Evolutionary conservation across 1,140 invertebrate species (phyloP), one percentile per base, ranked within the genome.

Genomic region (Drosophila pallidifrons): DNA sequence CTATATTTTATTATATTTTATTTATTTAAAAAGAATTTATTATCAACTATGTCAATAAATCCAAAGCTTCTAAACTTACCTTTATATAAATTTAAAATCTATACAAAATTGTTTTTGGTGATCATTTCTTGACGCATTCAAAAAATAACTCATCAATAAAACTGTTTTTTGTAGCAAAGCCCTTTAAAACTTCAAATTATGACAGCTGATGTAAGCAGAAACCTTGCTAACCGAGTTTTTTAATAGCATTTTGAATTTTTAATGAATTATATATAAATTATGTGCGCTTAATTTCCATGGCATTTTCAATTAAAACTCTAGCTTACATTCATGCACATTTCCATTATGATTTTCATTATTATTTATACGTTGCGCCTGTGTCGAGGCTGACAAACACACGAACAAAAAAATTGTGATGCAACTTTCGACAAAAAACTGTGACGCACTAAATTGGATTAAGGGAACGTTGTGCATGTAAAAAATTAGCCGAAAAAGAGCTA

Each of bases 401-500:
- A 41, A 41, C 8, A 41, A 41, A 41, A 41, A 3, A 59, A 32
- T 7, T 7, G 32, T 30, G 25, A 35, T 47, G 25, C 32, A 25
- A 13, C 7, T 16, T 16, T 10, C 13, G 28, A 25, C 20, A 59
- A 43, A 61, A 67, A 67, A 60, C 7, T 30, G 10, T 38, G 41
- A 13, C 16, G 47, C 25, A 51, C 28, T 13, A 57, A 64, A 74
- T 69, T 73, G 59, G 47, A 57, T 74, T 51, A 73, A 69, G 30
- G 46, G 7, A 43, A 16, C 11, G 46, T 20, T 7, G 20, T 25
- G 20, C 46, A 47, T 32, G 52, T 45, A 73, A 68, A 59, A 64
- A 68, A 68, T 64, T 38, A 71, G 32, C 38, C 57, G 55, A 75
- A 78, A 70, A 75, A 70, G 25, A 28, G 67, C 55, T 30, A 58